A percentile compares a stretch with the other conserved stretches of the same genome.
phyloP scores from a whole-genome alignment of 2,888 invertebrate genomes.

The Sminthurinus aureus region DNA sequence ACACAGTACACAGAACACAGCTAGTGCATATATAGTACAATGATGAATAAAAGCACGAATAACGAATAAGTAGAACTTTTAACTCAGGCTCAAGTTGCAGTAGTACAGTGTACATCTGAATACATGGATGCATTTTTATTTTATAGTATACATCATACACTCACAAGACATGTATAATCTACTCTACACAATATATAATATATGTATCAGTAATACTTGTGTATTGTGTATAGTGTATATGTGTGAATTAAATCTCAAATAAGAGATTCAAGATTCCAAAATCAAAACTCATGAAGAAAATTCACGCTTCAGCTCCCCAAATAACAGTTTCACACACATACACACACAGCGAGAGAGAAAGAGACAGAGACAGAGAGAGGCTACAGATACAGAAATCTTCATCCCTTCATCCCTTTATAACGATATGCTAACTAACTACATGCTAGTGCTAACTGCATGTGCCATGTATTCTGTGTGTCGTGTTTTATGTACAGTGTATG shows the following conservation, averaged over 20 bases:
- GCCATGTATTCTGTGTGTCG: not conserved
- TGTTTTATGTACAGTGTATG: not conserved
- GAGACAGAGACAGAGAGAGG: not conserved
- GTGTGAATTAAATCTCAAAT: too few species aligned
- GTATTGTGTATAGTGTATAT: too few species aligned
- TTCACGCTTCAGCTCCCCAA: conserved; percentile 38
- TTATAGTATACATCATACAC: too few species aligned
- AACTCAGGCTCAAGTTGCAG: not conserved
- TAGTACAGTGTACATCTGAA: too few species aligned
- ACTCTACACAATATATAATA: too few species aligned
- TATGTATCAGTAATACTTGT: too few species aligned
- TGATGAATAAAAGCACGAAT: not conserved
- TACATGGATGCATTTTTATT: too few species aligned
- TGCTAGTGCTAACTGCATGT: not conserved
- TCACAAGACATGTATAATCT: too few species aligned
- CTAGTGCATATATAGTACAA: too few species aligned
- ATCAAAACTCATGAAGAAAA: not conserved
- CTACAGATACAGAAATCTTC: not conserved
- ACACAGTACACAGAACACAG: too few species aligned
- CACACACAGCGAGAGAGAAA: not conserved
- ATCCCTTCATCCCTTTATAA: not conserved
- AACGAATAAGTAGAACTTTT: conserved; percentile 5
- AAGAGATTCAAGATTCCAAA: not conserved
- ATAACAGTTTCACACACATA: conserved; percentile 36
- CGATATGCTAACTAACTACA: not conserved